phyloP scores from a whole-genome alignment of 1,140 invertebrate genomes.

The Bombus cullumanus region DNA sequence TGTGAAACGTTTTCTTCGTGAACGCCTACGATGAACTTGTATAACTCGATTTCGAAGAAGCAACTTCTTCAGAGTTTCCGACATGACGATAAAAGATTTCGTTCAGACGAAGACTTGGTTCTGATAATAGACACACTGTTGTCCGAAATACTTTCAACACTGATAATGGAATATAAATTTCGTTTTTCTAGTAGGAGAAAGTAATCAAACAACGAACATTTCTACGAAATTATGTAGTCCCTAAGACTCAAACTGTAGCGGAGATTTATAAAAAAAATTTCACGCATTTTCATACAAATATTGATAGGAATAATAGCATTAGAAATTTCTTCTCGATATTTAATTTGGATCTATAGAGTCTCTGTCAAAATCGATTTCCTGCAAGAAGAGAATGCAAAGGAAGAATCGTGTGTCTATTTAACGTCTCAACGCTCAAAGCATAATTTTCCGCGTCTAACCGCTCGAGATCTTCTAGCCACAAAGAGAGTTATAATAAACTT shows the following conservation, averaged over 20 bases:
- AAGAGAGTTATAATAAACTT: background rate
- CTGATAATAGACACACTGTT: background rate
- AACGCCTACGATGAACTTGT: conserved; percentile 18
- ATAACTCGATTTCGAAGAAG: background rate
- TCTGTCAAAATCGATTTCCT: background rate
- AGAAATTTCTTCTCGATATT: background rate
- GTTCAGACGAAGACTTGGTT: background rate
- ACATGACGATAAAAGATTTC: background rate
- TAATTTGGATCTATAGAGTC: background rate
- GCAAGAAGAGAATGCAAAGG: background rate
- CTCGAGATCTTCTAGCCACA: background rate
- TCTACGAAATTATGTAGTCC: background rate
- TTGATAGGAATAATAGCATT: background rate
- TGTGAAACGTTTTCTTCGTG: conserved; percentile 18
- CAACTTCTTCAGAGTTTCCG: background rate
- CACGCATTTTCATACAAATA: too few species aligned
- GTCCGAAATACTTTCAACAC: background rate
- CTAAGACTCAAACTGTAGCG: background rate
- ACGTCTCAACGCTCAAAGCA: background rate
- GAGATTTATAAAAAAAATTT: too few species aligned
- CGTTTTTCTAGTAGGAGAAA: background rate
- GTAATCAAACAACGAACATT: background rate
- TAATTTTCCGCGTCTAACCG: background rate
- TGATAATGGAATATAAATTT: background rate
- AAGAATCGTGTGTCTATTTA: background rate